Evolutionary conservation across 2,888 invertebrate genomes (phyloP), one percentile per base, ranked within the genome.

Genomic region (Chirona hameri): DNA sequence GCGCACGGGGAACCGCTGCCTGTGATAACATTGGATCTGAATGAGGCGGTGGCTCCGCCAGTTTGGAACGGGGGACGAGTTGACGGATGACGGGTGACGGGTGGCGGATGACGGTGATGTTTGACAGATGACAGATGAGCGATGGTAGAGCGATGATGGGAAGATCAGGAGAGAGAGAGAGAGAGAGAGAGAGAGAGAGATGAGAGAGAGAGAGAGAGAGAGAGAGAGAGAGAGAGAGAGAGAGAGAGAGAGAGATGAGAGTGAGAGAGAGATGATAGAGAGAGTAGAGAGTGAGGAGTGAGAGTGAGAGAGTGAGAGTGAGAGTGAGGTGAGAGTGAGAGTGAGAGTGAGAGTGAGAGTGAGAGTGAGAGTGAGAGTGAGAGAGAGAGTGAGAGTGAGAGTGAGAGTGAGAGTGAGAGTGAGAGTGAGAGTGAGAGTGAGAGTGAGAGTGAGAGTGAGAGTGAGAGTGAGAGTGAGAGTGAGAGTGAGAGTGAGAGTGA

Each of bases 391-490:
- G 39, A 79, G 80, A 79, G 80, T 14, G 31, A 79, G 80, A 80
- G 80, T 24, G 39, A 80, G 48, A 80, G 80, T 15, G 80, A 31
- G 39, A 80, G 80, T 39, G 80, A 80, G 80, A 80, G 80, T 39
- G 80, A 80, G 80, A 80, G 80, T 39, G 80, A 80, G 80, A 80
- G 46, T 39, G 80, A 80, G 80, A 80, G 80, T 39, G 80, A 80
- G 80, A 80, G 80, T 12, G 80, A 80, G 46, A 31, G 39, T 15
- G 39, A 31, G 39, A 31, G 39, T 39, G 80, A 31, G 39, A 39
- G 80, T 15, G 48, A 15, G 80, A 80, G 60, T 18, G 60, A 60
- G 60, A 60, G 60, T 18, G 60, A 60, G 60, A 60, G 14, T 18
- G 60, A 60, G 60, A 60, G 60, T 18, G 21, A 18, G 21, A 18